These are phyloP conservation scores for Apantesis nais DNA, from an alignment of 2,888 invertebrate genomes.

Conservation along the genomic window DNA sequence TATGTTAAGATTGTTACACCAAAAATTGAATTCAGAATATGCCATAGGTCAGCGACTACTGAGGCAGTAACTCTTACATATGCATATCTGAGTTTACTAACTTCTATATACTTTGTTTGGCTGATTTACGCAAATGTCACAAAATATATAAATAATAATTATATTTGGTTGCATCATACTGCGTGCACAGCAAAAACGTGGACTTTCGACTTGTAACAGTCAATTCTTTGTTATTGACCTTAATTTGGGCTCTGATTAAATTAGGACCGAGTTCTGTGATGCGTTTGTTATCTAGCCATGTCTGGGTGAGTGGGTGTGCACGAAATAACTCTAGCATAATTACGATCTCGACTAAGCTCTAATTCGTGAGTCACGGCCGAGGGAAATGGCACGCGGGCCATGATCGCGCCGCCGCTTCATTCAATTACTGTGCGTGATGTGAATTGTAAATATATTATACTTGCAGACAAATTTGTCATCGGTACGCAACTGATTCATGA, in stretches of 20 bases:
- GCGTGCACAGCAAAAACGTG: slow-evolving; percentile 33
- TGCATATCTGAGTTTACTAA: not conserved
- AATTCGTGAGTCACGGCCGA: slow-evolving; percentile 84
- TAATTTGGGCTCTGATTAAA: slow-evolving; percentile 72
- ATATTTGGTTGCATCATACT: slow-evolving; percentile 30
- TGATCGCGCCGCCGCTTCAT: slow-evolving; percentile 68
- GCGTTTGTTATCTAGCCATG: slow-evolving; percentile 62
- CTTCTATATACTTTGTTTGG: slow-evolving; percentile 18
- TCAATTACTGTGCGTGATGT: slow-evolving; percentile 78
- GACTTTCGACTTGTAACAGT: slow-evolving; percentile 42
- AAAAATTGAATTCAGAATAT: not conserved
- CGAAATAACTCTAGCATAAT: slow-evolving; percentile 78
- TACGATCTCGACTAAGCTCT: slow-evolving; percentile 79
- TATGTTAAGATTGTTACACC: not conserved
- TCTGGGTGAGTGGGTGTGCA: slow-evolving; percentile 71
- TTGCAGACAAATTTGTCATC: slow-evolving; percentile 64
- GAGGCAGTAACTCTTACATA: not conserved
- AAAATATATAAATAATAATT: slow-evolving; percentile 32
- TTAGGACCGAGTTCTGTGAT: slow-evolving; percentile 62
- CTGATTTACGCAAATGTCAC: slow-evolving; percentile 36
- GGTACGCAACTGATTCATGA: slow-evolving; percentile 52
- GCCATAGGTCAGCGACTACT: not conserved
- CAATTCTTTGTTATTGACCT: slow-evolving; percentile 60
- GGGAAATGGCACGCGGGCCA: slow-evolving; percentile 77
- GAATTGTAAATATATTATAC: slow-evolving; percentile 68